A percentile compares a stretch with the other conserved stretches of the same genome.
Conservation (phyloP, 2,113 vertebrate genomes). For the Callorhinus ursinus region DNA sequence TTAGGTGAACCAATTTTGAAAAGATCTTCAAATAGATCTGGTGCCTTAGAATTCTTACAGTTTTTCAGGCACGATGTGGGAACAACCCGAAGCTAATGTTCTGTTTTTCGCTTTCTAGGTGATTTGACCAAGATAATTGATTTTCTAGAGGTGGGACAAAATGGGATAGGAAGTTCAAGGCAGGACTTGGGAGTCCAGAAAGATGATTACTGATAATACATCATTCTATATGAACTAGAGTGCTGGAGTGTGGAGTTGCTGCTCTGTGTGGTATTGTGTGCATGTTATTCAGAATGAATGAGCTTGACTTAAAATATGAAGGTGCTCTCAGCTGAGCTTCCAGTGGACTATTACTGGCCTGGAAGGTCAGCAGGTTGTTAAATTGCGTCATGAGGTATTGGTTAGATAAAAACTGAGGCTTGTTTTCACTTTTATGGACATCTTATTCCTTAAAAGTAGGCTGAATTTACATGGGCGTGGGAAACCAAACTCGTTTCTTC, state of each 20-base stretch:
- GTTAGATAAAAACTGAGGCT: slow-evolving; percentile 9
- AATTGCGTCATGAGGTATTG: slow-evolving; percentile 18
- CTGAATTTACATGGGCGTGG: too few relatives aligned
- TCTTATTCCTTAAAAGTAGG: slow-evolving; percentile 17
- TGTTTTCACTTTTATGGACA: slow-evolving; percentile 37
- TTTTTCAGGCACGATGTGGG: not conserved
- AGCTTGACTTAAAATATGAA: slow-evolving; percentile 40
- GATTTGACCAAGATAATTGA: not conserved
- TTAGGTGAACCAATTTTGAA: not conserved
- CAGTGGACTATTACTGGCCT: not conserved
- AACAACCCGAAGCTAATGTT: not conserved
- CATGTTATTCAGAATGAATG: slow-evolving; percentile 41
- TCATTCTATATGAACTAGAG: not conserved
- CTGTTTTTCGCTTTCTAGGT: not conserved
- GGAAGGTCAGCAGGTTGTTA: not conserved
- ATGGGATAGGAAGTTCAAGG: not conserved
- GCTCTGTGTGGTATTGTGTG: slow-evolving; percentile 3
- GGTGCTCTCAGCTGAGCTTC: not conserved
- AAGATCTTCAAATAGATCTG: not conserved
- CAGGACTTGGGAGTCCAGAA: not conserved
- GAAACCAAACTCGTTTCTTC: too few relatives aligned
- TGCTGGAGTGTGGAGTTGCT: not conserved
- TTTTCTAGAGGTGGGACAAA: slow-evolving; percentile 27
- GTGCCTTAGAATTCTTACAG: not conserved
- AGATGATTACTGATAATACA: not conserved